Conservation (phyloP, 2,888 invertebrate species). For the Portevinia maculata region DNA sequence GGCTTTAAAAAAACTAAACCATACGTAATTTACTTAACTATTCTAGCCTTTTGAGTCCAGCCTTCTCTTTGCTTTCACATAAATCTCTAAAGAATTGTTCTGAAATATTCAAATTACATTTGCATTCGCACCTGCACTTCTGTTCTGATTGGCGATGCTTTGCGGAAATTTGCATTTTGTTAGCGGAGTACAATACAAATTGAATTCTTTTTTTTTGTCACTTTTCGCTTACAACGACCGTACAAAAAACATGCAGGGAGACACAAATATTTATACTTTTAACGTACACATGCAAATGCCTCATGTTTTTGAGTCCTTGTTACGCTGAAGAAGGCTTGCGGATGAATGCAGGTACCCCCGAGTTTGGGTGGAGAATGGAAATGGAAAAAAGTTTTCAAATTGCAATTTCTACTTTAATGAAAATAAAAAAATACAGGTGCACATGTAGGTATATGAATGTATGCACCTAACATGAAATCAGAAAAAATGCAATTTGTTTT, state of each 20-base stretch:
- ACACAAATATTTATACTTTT: conserved; percentile 59
- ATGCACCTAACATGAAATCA: conserved; percentile 67
- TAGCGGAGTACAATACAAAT: conserved; percentile 73
- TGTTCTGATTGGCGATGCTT: conserved; percentile 71
- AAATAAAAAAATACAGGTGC: conserved; percentile 53
- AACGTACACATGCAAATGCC: conserved; percentile 62
- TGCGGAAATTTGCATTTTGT: conserved; percentile 72
- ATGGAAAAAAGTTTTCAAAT: conserved; percentile 74
- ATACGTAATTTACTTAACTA: too few relatives aligned
- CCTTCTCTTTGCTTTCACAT: conserved; percentile 6
- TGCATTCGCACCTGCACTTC: conserved; percentile 71
- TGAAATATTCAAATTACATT: conserved; percentile 70
- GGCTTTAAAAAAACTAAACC: too few relatives aligned
- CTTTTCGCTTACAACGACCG: conserved; percentile 56
- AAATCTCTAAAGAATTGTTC: conserved; percentile 44
- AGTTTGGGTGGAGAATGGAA: conserved; percentile 51
- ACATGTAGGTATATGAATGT: conserved; percentile 67
- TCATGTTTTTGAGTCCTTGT: conserved; percentile 55
- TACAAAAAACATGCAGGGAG: conserved; percentile 59
- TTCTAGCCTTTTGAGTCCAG: conserved; percentile 6
- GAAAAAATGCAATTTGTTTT: conserved; percentile 72
- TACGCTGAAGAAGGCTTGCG: conserved; percentile 27
- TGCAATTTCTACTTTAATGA: conserved; percentile 72
- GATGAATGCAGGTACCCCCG: conserved; percentile 53
- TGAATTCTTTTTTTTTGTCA: conserved; percentile 70